Percentiles rank a stretch among this genome's conserved stretches.
Conservation (phyloP, 2,797 vertebrate genomes). For the Alauda arvensis region DNA sequence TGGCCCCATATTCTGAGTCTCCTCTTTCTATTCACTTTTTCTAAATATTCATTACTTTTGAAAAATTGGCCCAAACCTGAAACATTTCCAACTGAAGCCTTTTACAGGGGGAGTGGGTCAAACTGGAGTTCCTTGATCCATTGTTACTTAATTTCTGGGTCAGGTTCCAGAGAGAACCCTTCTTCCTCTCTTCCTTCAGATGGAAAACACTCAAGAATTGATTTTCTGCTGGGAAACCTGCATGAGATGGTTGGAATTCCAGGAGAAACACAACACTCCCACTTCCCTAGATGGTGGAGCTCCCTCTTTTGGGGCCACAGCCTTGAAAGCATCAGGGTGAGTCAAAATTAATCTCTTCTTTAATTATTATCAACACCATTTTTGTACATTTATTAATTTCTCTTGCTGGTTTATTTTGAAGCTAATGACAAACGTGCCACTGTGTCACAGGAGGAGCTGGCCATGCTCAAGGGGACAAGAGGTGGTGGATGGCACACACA, state of each 20-base stretch:
- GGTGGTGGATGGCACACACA: neutral
- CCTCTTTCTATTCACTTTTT: neutral
- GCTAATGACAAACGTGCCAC: fast-evolving
- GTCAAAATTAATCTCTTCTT: neutral
- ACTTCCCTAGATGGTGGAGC: neutral
- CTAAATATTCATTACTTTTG: conserved; percentile 17
- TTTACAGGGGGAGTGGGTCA: conserved; percentile 45
- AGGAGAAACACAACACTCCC: neutral
- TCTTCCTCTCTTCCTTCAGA: conserved; percentile 44
- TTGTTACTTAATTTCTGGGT: conserved; percentile 61
- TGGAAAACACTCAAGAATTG: conserved; percentile 52
- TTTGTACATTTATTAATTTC: neutral
- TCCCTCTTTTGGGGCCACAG: conserved; percentile 23
- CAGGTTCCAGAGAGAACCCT: conserved; percentile 61
- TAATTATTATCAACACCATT: neutral
- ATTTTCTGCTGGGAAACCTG: conserved; percentile 45
- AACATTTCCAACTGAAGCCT: conserved; percentile 25
- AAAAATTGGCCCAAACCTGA: conserved; percentile 18
- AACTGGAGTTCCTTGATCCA: conserved; percentile 56
- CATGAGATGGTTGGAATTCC: neutral
- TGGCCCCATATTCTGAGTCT: neutral
- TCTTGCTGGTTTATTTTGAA: neutral
- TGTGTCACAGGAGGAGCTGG: neutral
- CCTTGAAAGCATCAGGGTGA: fast-evolving
- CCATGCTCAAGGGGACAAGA: neutral